phyloP scores from a whole-genome alignment of 2,888 invertebrate species.

The Melangyna quadrimaculata region DNA sequence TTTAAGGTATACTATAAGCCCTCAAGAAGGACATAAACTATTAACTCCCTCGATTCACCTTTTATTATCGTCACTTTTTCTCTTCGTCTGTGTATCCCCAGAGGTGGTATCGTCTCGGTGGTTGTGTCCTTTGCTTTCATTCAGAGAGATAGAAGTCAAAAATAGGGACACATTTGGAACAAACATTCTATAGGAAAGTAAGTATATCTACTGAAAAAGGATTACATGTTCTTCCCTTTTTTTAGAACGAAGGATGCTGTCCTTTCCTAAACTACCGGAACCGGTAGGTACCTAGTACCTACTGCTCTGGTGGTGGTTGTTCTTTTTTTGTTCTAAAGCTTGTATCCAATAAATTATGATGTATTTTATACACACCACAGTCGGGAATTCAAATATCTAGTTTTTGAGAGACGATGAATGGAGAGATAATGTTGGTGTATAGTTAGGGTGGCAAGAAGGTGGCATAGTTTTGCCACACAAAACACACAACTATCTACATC shows the following conservation, averaged over 20 bases:
- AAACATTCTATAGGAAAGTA: conserved; percentile 32
- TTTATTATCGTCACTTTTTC: conserved; percentile 58
- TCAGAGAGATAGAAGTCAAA: not conserved
- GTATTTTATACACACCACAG: conserved; percentile 48
- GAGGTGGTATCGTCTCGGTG: not conserved
- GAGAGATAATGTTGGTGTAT: no score
- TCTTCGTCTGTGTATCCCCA: not conserved
- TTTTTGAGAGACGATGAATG: conserved; percentile 2
- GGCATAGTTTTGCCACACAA: not conserved
- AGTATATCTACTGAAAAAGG: conserved; percentile 33
- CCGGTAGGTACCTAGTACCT: no score
- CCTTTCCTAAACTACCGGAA: conserved; percentile 4
- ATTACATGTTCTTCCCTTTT: conserved; percentile 29
- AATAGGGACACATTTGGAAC: conserved; percentile 20
- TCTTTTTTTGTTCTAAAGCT: conserved; percentile 7
- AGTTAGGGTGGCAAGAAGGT: not conserved
- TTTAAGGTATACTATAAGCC: conserved; percentile 50
- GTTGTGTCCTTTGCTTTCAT: not conserved
- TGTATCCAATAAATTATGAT: conserved; percentile 62
- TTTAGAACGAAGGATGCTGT: conserved; percentile 18
- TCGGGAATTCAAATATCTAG: conserved; percentile 53
- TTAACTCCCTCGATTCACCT: conserved; percentile 59
- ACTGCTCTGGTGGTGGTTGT: conserved; percentile 15
- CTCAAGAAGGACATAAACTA: conserved; percentile 42
- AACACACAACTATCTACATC: not conserved